A percentile compares a stretch with the other conserved stretches of the same genome.
Conservation (phyloP, 2,113 vertebrate species). For the Hymenochirus boettgeri region DNA sequence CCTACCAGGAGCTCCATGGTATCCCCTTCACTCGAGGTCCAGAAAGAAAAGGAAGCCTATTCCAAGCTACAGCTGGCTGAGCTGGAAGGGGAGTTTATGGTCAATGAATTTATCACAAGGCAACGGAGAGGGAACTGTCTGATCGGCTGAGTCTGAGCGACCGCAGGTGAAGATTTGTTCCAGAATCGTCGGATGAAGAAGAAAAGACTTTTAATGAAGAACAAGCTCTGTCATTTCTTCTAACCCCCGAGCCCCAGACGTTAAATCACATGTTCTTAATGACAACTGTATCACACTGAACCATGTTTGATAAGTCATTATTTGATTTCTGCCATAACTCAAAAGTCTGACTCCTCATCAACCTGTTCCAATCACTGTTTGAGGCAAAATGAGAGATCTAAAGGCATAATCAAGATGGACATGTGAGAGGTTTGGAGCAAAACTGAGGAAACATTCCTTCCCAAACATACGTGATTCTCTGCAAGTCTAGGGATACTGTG, state of each 20-base stretch:
- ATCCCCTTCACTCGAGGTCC: slow-evolving; percentile 91
- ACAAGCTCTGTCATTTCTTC: slow-evolving; percentile 94
- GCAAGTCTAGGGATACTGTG: neutral
- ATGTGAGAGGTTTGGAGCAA: neutral
- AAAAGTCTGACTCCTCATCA: neutral
- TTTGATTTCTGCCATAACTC: neutral
- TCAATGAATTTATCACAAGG: slow-evolving; percentile 96
- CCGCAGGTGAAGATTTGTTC: slow-evolving; percentile 98
- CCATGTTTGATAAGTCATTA: slow-evolving; percentile 10
- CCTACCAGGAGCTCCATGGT: slow-evolving; percentile 87
- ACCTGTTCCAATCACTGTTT: neutral
- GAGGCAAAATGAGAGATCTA: neutral
- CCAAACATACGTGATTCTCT: neutral
- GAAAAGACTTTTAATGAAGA: slow-evolving; percentile 95
- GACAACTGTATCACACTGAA: slow-evolving; percentile 11
- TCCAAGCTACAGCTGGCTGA: slow-evolving; percentile 94
- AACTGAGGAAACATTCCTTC: slow-evolving; percentile 12
- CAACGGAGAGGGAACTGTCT: slow-evolving; percentile 95
- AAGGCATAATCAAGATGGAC: neutral
- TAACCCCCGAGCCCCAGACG: slow-evolving; percentile 53
- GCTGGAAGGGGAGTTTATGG: slow-evolving; percentile 94
- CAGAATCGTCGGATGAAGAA: slow-evolving; percentile 98
- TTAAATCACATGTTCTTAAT: too few species aligned
- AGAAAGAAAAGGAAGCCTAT: slow-evolving; percentile 97
- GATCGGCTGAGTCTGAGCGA: slow-evolving; percentile 95